Evolutionary conservation across 2,797 vertebrate species (phyloP), one percentile per base, ranked within the genome.

Genomic region (Capromys pilorides): DNA sequence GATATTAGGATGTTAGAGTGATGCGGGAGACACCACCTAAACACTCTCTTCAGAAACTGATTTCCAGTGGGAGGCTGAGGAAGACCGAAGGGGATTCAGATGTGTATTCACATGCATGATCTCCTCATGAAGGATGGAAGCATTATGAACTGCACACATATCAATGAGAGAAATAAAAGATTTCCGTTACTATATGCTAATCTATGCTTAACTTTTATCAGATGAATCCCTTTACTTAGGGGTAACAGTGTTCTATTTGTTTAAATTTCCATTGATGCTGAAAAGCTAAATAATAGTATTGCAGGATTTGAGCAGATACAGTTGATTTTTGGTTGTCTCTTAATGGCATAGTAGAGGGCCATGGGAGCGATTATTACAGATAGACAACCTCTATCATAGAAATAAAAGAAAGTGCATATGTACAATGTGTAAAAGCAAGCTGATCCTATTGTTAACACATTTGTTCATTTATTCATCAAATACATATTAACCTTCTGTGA

Each of bases 401-500:
- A 84, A 57, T 75, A 36, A 49, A 5, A 81, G 10, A 51, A 67
- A 49, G 45, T 21, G 57, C 2, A 9, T 49, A 14, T 88, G 77
- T 28, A 13, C 11, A 64, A 28, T 64, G 26, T 31, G 24, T 41
- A 54, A 45, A 10, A 33, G 14, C 12, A 54, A 78, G 12, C 16
- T 18, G 31, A 79, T 24, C 10, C 9, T 67, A 4, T 79, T 49
- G 62, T 51, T 57, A 31, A 90, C 22, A 36, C 24, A 21, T 51
- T 88, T 21, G 67, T 51, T 87, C 28, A 36, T 82, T 84, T 80
- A 80, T 26, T 88, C 49, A 85, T 10, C 2, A 83, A 51, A 45
- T 92, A 78, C 45, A 59, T 88, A 79, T 81, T 90, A 82, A 79
- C n/a, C 28, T 80, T 67, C 11, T 66, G 6, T 73, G 49, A 91